A percentile compares a stretch with the other conserved stretches of the same genome.
Conservation (phyloP, 1,140 invertebrate genomes). For the Lepidostoma basale region DNA sequence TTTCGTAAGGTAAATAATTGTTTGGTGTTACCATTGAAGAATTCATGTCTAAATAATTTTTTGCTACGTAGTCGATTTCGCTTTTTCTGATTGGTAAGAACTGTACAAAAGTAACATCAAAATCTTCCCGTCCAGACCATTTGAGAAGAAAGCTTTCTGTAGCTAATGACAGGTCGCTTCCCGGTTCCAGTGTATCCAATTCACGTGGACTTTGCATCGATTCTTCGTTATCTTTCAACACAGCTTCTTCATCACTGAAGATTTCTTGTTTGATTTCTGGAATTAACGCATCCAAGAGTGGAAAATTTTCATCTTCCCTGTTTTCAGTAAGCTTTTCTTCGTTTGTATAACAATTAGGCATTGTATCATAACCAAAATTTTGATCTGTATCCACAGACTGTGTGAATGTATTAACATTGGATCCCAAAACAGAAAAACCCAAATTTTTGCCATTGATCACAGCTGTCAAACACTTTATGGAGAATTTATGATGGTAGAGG, state of each 20-base stretch:
- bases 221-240: conserved; percentile 15
- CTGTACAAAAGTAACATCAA: conserved; percentile 56
- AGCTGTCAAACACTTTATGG: conserved; percentile 53
- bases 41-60: conserved; percentile 49
- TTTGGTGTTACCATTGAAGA: conserved; percentile 49
- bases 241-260: conserved; percentile 44
- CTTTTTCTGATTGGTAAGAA: conserved; percentile 52
- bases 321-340: conserved; percentile 17
- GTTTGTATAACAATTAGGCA: background rate
- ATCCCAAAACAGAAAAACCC: conserved; percentile 53
- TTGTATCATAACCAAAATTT: background rate
- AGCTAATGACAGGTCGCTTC: conserved; percentile 24
- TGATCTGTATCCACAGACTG: conserved; percentile 8
- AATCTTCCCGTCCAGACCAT: conserved; percentile 55
- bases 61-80: conserved; percentile 54
- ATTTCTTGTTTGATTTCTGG: conserved; percentile 53
- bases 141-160: conserved; percentile 46
- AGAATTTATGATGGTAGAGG: conserved; percentile 57
- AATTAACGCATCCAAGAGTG: conserved; percentile 46
- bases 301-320: conserved; percentile 19
- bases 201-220: conserved; percentile 39
- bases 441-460: conserved; percentile 53
- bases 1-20: conserved; percentile 48
- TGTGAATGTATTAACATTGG: conserved; percentile 49
- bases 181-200: conserved; percentile 40